These are phyloP conservation scores for Bombus confusus DNA, from an alignment of 1,140 invertebrate genomes.

Conservation along the genomic window DNA sequence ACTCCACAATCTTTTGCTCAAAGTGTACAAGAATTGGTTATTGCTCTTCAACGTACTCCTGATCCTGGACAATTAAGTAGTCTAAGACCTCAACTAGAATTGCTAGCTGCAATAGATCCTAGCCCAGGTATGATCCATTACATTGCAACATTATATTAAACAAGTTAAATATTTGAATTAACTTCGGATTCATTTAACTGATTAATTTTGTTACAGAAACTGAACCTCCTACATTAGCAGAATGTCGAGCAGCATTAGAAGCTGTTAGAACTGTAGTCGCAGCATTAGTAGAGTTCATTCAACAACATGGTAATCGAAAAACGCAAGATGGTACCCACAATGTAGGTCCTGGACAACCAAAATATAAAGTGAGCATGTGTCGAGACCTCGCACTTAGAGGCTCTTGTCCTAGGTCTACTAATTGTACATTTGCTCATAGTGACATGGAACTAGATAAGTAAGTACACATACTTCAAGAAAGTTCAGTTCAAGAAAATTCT, in stretches of 20 bases:
- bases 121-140: conserved; percentile 84
- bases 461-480: too few relatives aligned
- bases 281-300: conserved; percentile 92
- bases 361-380: conserved; percentile 96
- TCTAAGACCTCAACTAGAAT: conserved; percentile 90
- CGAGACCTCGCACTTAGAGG: conserved; percentile 90
- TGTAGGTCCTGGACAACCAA: conserved; percentile 85
- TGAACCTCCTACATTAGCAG: conserved; percentile 87
- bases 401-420: conserved; percentile 91
- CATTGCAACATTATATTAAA: background rate
- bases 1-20: conserved; percentile 95
- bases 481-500: background rate
- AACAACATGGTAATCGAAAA: conserved; percentile 87
- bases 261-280: conserved; percentile 92
- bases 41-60: conserved; percentile 94
- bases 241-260: conserved; percentile 90
- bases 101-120: conserved; percentile 93
- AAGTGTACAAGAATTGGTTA: conserved; percentile 95
- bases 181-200: background rate
- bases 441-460: conserved; percentile 95
- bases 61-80: conserved; percentile 93
- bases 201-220: conserved; percentile 83
- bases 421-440: conserved; percentile 96
- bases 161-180: background rate
- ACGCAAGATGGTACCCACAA: conserved; percentile 81